A percentile compares a stretch with the other conserved stretches of the same genome.
phyloP scores from a whole-genome alignment of 2,113 vertebrate genomes.

The Lepus americanus region DNA sequence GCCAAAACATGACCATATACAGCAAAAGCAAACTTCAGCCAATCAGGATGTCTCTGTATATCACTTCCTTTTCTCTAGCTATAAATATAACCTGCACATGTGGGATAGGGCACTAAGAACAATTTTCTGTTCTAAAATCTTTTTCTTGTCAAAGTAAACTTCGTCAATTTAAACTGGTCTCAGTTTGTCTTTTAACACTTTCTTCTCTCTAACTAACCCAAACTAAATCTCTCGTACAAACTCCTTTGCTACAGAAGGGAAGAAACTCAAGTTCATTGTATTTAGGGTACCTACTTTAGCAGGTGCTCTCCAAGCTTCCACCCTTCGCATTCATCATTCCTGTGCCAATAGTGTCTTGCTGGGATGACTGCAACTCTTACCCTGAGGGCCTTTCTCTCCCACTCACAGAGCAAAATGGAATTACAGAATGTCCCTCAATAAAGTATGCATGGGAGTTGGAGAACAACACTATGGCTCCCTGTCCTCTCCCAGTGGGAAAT shows the following conservation, averaged over 20 bases:
- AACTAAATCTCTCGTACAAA: background rate
- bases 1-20: no score
- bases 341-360: background rate
- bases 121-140: no score
- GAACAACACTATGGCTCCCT: background rate
- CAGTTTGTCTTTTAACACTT: background rate
- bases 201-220: slow-evolving; percentile 18
- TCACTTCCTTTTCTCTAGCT: no score
- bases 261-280: background rate
- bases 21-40: no score
- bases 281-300: background rate
- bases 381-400: background rate
- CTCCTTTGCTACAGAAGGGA: background rate
- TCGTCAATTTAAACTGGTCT: no score
- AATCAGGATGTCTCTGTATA: no score
- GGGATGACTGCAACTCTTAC: background rate
- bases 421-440: background rate
- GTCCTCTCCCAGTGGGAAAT: background rate
- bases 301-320: background rate
- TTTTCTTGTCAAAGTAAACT: no score
- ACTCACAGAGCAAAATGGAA: background rate
- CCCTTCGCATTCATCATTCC: background rate
- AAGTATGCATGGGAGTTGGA: background rate
- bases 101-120: no score
- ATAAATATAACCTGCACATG: no score